phyloP scores from a whole-genome alignment of 2,797 vertebrate species.

The Sebastes taczanowskii region DNA sequence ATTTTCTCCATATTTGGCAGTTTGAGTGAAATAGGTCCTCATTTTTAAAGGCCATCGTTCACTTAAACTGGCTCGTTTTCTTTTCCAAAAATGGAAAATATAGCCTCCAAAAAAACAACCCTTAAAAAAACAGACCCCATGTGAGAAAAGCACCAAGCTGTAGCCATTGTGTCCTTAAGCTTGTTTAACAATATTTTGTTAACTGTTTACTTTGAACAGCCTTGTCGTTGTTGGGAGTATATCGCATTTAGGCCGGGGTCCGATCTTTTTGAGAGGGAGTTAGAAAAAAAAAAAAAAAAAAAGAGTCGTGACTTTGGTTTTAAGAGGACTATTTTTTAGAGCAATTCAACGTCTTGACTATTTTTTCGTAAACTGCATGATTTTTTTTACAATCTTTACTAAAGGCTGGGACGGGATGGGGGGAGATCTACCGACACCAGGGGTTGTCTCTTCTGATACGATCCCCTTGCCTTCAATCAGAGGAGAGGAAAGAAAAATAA shows the following conservation, averaged over 20 bases:
- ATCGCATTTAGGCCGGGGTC: conserved; percentile 54
- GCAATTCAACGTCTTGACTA: conserved; percentile 69
- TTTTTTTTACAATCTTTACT: conserved; percentile 83
- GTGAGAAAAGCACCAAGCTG: conserved; percentile 76
- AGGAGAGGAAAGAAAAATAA: conserved; percentile 54
- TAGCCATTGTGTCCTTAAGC: conserved; percentile 83
- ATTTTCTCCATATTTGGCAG: conserved; percentile 49
- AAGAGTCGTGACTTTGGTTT: conserved; percentile 67
- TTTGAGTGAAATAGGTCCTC: conserved; percentile 59
- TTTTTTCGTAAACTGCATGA: conserved; percentile 84
- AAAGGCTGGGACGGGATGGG: conserved; percentile 55
- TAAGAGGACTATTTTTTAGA: conserved; percentile 80
- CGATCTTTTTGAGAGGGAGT: conserved; percentile 40
- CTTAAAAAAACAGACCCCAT: conserved; percentile 49
- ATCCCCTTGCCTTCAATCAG: conserved; percentile 83
- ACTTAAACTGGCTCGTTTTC: conserved; percentile 41
- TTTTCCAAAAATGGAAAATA: conserved; percentile 32
- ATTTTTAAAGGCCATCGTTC: conserved; percentile 47
- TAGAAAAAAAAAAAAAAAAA: neutral
- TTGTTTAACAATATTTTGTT: conserved; percentile 75
- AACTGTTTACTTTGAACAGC: conserved; percentile 70
- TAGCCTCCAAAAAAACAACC: conserved; percentile 41
- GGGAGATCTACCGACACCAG: conserved; percentile 72
- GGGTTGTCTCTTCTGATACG: conserved; percentile 70
- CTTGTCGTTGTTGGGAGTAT: conserved; percentile 65